Evolutionary conservation across 2,113 vertebrate species (phyloP).

Genomic region (Clarias magur): DNA sequence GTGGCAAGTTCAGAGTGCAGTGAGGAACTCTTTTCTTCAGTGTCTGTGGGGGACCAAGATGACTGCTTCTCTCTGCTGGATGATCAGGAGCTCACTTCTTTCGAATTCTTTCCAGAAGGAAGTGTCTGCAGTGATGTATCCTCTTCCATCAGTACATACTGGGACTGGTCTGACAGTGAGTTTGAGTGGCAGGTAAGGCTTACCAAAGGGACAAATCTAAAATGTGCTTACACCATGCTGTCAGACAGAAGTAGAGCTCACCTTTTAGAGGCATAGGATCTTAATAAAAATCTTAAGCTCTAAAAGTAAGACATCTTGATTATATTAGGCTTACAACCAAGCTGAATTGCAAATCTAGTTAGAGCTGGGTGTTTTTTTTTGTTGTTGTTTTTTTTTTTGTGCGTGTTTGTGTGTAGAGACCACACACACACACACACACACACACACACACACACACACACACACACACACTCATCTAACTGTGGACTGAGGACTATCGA

Average conservation of each 20-base stretch:
- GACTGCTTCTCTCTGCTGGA: slow-evolving; percentile 95
- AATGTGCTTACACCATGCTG: background rate
- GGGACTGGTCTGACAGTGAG: slow-evolving; percentile 99
- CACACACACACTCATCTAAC: too few species aligned
- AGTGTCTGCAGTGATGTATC: slow-evolving; percentile 98
- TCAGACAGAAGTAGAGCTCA: background rate
- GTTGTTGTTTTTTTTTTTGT: too few species aligned
- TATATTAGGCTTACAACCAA: background rate
- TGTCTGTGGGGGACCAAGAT: slow-evolving; percentile 95
- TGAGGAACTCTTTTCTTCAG: slow-evolving; percentile 94
- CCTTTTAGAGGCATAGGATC: background rate
- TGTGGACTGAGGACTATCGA: too few species aligned
- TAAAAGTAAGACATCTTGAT: background rate
- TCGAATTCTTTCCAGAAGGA: slow-evolving; percentile 95
- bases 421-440: too few species aligned
- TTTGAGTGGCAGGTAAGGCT: slow-evolving; percentile 97
- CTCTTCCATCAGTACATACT: slow-evolving; percentile 97
- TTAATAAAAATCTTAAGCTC: background rate
- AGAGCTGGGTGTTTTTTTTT: background rate
- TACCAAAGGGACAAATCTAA: background rate
- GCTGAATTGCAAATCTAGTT: background rate
- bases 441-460: too few species aligned
- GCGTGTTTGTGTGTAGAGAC: too few species aligned
- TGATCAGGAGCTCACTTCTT: slow-evolving; percentile 94
- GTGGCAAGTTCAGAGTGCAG: slow-evolving; percentile 98